These are phyloP conservation scores for Apocheima hispidaria DNA, from an alignment of 2,888 invertebrate genomes.

Conservation along the genomic window DNA sequence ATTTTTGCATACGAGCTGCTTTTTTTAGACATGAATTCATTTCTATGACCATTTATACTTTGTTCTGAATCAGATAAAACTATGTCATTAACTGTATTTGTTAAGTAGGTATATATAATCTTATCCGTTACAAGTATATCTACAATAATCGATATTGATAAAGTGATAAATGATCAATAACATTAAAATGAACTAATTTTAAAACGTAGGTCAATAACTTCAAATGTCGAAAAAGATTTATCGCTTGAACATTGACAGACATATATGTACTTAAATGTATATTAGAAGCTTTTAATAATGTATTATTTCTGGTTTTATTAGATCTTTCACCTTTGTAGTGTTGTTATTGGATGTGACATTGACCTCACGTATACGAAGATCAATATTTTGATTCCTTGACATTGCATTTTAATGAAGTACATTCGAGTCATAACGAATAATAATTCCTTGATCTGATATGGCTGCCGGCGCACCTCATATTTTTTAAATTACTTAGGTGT, in stretches of 20 bases:
- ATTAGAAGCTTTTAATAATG: not conserved
- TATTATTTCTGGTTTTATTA: constrained; percentile 28
- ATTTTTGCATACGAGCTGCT: not conserved
- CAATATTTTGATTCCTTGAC: constrained; percentile 32
- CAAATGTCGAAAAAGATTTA: constrained; percentile 9
- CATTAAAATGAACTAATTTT: constrained; percentile 11
- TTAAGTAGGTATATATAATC: constrained; percentile 5
- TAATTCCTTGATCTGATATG: constrained; percentile 14
- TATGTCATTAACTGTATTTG: constrained; percentile 30
- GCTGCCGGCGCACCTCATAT: constrained; percentile 12
- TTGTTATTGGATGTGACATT: constrained; percentile 32
- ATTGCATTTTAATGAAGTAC: constrained; percentile 25
- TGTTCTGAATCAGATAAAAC: constrained; percentile 22
- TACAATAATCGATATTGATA: constrained; percentile 18
- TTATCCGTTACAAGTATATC: not conserved
- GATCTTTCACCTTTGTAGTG: constrained; percentile 33
- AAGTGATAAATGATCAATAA: constrained; percentile 10
- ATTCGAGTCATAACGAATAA: constrained; percentile 13
- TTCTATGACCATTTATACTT: constrained; percentile 10
- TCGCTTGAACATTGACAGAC: constrained; percentile 10
- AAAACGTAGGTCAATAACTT: constrained; percentile 33
- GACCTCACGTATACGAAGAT: constrained; percentile 23
- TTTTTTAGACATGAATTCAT: constrained; percentile 13
- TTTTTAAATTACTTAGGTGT: constrained; percentile 23
- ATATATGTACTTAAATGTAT: constrained; percentile 5